Evolutionary conservation across 1,140 invertebrate genomes (phyloP).

Genomic region (Yoshiicerus persimilis): DNA sequence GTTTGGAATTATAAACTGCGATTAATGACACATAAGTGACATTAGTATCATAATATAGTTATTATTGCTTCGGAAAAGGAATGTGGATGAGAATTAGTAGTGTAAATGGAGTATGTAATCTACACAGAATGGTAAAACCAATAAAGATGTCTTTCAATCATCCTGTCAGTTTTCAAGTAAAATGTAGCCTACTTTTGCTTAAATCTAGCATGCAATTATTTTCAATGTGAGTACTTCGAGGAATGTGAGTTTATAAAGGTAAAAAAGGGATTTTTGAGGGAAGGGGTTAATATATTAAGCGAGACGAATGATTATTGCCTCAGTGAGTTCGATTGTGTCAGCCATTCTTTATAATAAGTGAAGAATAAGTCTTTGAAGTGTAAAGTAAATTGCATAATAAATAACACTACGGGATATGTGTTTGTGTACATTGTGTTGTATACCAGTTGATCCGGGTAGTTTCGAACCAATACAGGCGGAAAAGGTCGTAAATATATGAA

Average conservation of each 20-base stretch:
- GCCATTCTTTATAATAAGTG: background rate
- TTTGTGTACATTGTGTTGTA: background rate
- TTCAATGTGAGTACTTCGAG: background rate
- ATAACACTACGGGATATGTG: background rate
- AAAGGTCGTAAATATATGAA: background rate
- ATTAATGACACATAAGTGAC: no score
- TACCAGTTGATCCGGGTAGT: background rate
- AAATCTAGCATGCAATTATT: no score
- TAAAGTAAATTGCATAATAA: conserved; percentile 10
- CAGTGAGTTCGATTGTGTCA: background rate
- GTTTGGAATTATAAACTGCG: no score
- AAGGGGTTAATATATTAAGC: background rate
- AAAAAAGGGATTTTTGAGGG: background rate
- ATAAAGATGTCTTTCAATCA: no score
- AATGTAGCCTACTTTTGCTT: no score
- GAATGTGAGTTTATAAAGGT: background rate
- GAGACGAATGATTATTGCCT: background rate
- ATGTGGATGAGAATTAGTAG: no score
- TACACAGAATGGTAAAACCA: no score
- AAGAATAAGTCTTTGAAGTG: background rate
- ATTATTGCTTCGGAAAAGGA: no score
- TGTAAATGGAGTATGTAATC: no score
- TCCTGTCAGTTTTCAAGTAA: no score
- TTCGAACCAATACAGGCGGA: background rate
- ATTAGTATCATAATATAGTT: no score